Evolutionary conservation across 2,113 vertebrate genomes (phyloP).

Genomic region (Ondatra zibethicus): DNA sequence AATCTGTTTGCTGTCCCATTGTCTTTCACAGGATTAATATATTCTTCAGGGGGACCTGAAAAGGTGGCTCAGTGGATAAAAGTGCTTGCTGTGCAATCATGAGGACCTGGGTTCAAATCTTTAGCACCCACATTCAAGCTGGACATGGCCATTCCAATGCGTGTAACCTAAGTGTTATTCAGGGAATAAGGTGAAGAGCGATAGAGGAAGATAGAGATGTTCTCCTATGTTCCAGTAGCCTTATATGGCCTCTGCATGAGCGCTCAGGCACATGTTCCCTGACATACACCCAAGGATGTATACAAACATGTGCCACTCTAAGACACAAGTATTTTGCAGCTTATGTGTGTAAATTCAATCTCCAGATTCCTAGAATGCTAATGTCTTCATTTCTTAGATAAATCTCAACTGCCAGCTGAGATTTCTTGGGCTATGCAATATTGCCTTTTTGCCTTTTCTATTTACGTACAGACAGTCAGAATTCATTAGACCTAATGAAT

Average conservation of each 20-base stretch:
- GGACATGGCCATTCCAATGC: neutral
- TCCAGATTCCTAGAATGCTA: neutral
- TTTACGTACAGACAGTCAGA: constrained; percentile 1
- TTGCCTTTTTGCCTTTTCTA: constrained; percentile 23
- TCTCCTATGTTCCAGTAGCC: neutral
- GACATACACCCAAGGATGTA: neutral
- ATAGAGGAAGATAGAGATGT: neutral
- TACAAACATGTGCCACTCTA: neutral
- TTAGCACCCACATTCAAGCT: neutral
- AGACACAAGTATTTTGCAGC: neutral
- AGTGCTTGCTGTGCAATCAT: neutral
- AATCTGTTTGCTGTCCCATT: neutral
- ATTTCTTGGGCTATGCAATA: neutral
- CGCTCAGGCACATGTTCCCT: neutral
- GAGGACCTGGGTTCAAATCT: neutral
- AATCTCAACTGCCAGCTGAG: neutral
- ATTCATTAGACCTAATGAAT: constrained; percentile 52
- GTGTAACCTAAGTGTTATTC: neutral
- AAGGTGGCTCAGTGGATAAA: neutral
- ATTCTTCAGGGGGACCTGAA: neutral
- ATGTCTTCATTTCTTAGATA: constrained; percentile 18
- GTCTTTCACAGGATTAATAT: constrained; percentile 46
- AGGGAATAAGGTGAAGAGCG: neutral
- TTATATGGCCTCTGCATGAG: neutral
- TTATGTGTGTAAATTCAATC: constrained; percentile 40